A percentile compares a stretch with the other conserved stretches of the same genome.
phyloP scores from a whole-genome alignment of 2,797 vertebrate genomes.

The Sebastes miniatus region DNA sequence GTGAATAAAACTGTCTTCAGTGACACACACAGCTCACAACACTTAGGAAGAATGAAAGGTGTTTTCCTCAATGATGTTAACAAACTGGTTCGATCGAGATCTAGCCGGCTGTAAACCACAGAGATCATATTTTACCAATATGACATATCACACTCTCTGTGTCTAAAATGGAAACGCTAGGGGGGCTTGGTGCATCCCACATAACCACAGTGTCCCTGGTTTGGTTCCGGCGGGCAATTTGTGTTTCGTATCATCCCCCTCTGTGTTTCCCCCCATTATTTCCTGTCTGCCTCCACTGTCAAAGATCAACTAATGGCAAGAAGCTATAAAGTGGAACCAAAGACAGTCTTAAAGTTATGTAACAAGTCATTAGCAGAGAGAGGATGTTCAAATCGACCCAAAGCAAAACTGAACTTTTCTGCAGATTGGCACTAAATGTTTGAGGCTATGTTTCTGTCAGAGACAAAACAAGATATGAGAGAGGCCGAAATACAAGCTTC shows the following conservation, averaged over 20 bases:
- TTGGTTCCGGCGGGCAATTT: constrained; percentile 7
- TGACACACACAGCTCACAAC: constrained; percentile 4
- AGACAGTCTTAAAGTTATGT: background rate
- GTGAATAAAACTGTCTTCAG: background rate
- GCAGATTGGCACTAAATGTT: background rate
- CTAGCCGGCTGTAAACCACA: background rate
- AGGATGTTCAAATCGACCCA: background rate
- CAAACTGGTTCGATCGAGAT: background rate
- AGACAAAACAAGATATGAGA: background rate
- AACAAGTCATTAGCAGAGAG: background rate
- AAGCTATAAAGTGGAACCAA: background rate
- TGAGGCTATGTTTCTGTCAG: background rate
- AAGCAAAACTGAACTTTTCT: background rate
- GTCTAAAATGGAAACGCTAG: constrained; percentile 28
- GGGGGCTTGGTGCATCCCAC: background rate
- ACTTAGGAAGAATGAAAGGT: background rate
- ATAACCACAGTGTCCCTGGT: background rate
- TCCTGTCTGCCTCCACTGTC: constrained; percentile 21
- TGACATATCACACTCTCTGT: background rate
- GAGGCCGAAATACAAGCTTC: background rate
- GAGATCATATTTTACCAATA: background rate
- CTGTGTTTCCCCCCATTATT: background rate
- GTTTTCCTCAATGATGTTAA: background rate
- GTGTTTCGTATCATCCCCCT: constrained; percentile 2
- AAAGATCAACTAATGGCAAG: constrained; percentile 6